These are phyloP conservation scores for Byasa hedistus DNA, from an alignment of 2,888 invertebrate genomes.

Conservation along the genomic window DNA sequence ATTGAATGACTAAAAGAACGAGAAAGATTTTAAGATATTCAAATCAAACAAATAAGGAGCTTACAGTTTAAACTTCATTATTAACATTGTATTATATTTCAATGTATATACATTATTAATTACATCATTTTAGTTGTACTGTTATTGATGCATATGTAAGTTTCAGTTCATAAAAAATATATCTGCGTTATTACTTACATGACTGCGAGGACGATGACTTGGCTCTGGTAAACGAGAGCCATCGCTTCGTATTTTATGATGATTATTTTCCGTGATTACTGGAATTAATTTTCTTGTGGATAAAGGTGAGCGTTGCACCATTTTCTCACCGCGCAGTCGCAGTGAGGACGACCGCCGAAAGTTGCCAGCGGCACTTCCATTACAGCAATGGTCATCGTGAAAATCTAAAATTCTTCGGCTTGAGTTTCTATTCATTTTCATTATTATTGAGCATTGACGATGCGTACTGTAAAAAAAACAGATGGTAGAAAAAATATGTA, in stretches of 20 bases:
- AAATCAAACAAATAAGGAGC: conserved; percentile 19
- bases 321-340: conserved; percentile 84
- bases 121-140: not conserved
- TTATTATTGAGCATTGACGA: conserved; percentile 64
- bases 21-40: not conserved
- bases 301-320: conserved; percentile 77
- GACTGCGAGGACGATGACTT: conserved; percentile 78
- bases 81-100: not conserved
- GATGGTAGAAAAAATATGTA: conserved; percentile 46
- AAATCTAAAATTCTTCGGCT: conserved; percentile 66
- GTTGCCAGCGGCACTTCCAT: conserved; percentile 74
- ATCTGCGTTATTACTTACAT: conserved; percentile 65
- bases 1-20: conserved; percentile 68
- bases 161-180: not conserved
- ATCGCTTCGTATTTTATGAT: conserved; percentile 72
- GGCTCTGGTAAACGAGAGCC: conserved; percentile 67
- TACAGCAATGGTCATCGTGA: conserved; percentile 75
- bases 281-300: conserved; percentile 78
- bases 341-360: conserved; percentile 84
- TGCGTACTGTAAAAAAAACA: conserved; percentile 64
- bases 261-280: conserved; percentile 82
- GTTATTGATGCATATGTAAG: not conserved
- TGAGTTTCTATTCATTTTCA: conserved; percentile 72
- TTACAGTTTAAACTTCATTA: conserved; percentile 1
- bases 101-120: not conserved